These are phyloP conservation scores for Elysia chlorotica DNA, from an alignment of 1,140 invertebrate genomes.

Conservation along the genomic window DNA sequence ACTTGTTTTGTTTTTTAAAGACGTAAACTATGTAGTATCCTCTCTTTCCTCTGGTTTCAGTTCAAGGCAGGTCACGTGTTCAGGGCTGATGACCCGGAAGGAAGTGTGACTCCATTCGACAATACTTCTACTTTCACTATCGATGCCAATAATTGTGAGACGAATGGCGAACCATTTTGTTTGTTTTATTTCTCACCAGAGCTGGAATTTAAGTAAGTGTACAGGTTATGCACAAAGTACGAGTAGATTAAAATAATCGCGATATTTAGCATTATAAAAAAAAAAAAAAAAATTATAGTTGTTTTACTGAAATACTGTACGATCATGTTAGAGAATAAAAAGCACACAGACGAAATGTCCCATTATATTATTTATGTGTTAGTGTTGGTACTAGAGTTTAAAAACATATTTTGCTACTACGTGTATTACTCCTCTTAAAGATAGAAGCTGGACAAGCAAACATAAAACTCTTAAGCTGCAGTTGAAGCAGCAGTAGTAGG, in stretches of 20 bases:
- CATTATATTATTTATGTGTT: not conserved
- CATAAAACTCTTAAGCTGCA: no score
- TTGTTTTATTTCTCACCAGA: slow-evolving; percentile 7
- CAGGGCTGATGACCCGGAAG: not conserved
- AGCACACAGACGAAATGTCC: not conserved
- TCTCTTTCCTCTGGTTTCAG: not conserved
- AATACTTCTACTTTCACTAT: not conserved
- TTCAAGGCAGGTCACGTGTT: not conserved
- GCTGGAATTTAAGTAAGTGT: slow-evolving; percentile 1
- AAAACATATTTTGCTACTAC: no score
- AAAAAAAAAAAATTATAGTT: not conserved
- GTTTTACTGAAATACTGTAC: not conserved
- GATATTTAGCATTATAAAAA: not conserved
- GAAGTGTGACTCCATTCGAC: not conserved
- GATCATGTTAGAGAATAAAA: not conserved
- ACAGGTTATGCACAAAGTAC: not conserved
- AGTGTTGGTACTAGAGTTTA: no score
- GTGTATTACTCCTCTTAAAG: no score
- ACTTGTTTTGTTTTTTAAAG: not conserved
- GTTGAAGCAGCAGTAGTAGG: no score
- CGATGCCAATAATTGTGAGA: not conserved
- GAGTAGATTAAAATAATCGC: not conserved
- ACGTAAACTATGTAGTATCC: not conserved
- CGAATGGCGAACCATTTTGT: slow-evolving; percentile 9
- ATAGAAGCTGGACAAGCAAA: no score